Evolutionary conservation across 1,140 invertebrate genomes (phyloP), one percentile per base, ranked within the genome.

Genomic region (Drosophila mojavensis): DNA sequence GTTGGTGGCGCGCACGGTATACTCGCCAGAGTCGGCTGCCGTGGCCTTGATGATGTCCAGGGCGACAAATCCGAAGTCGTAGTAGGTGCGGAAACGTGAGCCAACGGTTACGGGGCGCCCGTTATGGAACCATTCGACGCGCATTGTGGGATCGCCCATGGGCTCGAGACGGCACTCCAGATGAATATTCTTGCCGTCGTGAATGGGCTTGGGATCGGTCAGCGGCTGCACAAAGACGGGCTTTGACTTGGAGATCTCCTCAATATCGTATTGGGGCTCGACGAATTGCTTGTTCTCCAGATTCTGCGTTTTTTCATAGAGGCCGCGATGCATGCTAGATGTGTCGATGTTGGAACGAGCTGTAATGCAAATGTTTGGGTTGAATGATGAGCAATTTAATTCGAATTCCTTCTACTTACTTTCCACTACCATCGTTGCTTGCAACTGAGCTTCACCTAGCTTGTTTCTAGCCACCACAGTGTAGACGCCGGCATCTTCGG

Each of bases 61-160:
- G 54, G 97, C 97, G 26, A 98, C 97, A 84, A 97, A 98, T 11
- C 98, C 98, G 91, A 98, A 98, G 82, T 98, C 97, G 78, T 98
- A 97, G 82, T 98, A 98, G n/a, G 97, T 98, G 89, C 96, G 95
- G 93, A 98, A 98, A 83, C 98, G 94, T 5, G 97, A 98, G 53
- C 97, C 97, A 62, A 98, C 96, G 7, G 97, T 97, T 0, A 98
- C 94, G 9, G 97, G 95, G 79, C 95, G 95, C 30, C 97, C 98
- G 93, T 99, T 98, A 72, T 97, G 96, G 93, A 96, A 98, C 98
- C 98, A 99, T 93, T 98, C 98, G 4, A 98, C 97, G 84, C 96
- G 94, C 97, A 98, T 98, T 1, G 97, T 97, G n/a, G 97, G 97
- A 93, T 98, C 98, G 26, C 97, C 97, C 95, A 98, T 97, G 1